Evolutionary conservation across 2,113 vertebrate genomes (phyloP).

Genomic region (Catharus minimus): DNA sequence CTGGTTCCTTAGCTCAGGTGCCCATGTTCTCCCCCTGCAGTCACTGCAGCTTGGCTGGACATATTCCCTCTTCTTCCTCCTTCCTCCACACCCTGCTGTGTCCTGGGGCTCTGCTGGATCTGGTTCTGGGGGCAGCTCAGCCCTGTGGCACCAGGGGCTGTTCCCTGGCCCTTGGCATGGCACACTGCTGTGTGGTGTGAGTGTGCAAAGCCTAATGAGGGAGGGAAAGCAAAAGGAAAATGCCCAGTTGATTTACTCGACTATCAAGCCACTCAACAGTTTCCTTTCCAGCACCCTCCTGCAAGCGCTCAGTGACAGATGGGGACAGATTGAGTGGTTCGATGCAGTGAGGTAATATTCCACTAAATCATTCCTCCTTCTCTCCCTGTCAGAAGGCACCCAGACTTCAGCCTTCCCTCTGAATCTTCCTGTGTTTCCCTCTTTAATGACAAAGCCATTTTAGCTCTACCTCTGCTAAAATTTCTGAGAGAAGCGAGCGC

Average conservation of each 20-base stretch:
- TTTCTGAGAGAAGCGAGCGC: not conserved
- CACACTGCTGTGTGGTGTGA: fast-evolving
- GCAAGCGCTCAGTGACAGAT: slow-evolving; percentile 38
- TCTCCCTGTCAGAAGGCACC: slow-evolving; percentile 38
- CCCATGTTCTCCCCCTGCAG: not conserved
- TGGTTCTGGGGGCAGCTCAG: fast-evolving
- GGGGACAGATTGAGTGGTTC: slow-evolving; percentile 58
- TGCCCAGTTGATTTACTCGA: slow-evolving; percentile 22
- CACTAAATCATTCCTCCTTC: slow-evolving; percentile 52
- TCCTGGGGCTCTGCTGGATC: not conserved
- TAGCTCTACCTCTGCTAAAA: slow-evolving; percentile 26
- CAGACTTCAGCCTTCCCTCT: slow-evolving; percentile 14
- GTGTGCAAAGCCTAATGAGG: not conserved
- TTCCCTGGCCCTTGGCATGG: not conserved
- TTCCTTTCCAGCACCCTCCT: slow-evolving; percentile 53
- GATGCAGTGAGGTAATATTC: slow-evolving; percentile 59
- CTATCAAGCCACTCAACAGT: not conserved
- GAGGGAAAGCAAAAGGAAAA: not conserved
- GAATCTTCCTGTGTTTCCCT: not conserved
- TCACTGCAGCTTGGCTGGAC: not conserved
- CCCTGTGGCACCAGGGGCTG: not conserved
- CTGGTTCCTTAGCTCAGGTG: not conserved
- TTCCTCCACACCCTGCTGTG: not conserved
- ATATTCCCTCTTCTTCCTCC: not conserved
- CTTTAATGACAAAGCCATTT: slow-evolving; percentile 44